phyloP scores from a whole-genome alignment of 2,888 invertebrate genomes.

The Pegoplata infirma region DNA sequence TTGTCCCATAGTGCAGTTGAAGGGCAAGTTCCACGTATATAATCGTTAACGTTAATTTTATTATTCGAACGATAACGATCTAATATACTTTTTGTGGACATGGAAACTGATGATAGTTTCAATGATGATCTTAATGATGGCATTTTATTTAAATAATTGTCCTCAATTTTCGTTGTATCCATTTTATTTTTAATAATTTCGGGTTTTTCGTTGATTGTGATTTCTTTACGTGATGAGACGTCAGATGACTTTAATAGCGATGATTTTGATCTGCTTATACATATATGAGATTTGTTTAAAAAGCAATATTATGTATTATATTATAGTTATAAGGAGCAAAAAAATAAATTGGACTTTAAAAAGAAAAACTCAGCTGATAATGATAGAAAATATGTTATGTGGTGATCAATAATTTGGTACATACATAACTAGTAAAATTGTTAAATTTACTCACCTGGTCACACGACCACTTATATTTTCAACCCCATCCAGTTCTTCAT shows the following conservation, averaged over 20 bases:
- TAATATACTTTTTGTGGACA: conserved; percentile 72
- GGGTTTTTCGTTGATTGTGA: conserved; percentile 23
- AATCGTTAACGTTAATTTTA: conserved; percentile 65
- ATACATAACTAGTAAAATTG: background rate
- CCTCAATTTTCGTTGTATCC: conserved; percentile 24
- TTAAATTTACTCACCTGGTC: conserved; percentile 46
- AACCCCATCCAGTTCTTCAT: conserved; percentile 13
- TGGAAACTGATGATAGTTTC: conserved; percentile 56
- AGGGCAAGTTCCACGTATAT: conserved; percentile 69
- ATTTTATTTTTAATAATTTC: conserved; percentile 25
- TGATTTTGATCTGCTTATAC: conserved; percentile 43
- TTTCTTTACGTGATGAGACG: conserved; percentile 30
- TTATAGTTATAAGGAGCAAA: conserved; percentile 36
- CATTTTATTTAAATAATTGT: background rate
- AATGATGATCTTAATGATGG: conserved; percentile 65
- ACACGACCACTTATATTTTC: background rate
- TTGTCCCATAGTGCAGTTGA: conserved; percentile 53
- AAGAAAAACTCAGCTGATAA: conserved; percentile 18
- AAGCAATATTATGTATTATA: background rate
- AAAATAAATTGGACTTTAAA: background rate
- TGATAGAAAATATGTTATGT: conserved; percentile 45
- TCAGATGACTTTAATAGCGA: conserved; percentile 35
- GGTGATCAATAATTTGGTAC: conserved; percentile 34
- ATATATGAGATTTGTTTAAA: background rate
- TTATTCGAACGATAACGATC: conserved; percentile 66